Conservation (phyloP, 2,888 invertebrate genomes). For the Azorinus chamasolen region DNA sequence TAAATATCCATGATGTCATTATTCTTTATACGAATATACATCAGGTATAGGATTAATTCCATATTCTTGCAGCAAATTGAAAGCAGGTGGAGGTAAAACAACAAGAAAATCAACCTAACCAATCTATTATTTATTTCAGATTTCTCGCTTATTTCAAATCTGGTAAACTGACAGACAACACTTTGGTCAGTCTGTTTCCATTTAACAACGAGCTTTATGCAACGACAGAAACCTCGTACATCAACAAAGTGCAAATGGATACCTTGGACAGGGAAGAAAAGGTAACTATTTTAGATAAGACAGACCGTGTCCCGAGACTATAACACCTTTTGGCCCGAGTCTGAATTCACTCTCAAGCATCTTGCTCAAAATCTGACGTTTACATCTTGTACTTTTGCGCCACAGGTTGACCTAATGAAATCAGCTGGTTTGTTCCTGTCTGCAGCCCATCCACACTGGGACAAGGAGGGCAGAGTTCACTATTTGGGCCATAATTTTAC, state of each 20-base stretch:
- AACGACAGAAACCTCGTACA: conserved; percentile 93
- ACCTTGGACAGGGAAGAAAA: conserved; percentile 92
- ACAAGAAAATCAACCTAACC: background rate
- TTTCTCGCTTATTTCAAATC: background rate
- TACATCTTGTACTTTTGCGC: too few species aligned
- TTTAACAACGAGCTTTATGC: conserved; percentile 95
- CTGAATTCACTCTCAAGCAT: too few species aligned
- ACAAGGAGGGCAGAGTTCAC: conserved; percentile 92
- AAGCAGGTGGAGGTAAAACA: background rate
- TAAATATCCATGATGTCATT: too few species aligned
- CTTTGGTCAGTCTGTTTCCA: conserved; percentile 96
- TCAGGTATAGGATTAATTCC: background rate
- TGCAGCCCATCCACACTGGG: conserved; percentile 95
- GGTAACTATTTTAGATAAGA: conserved; percentile 84
- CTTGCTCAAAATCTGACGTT: too few species aligned
- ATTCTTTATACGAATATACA: too few species aligned
- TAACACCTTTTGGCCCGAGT: too few species aligned
- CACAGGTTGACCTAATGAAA: conserved; percentile 89
- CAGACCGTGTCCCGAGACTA: too few species aligned
- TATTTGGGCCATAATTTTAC: conserved; percentile 91
- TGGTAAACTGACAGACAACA: conserved; percentile 90
- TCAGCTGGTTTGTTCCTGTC: conserved; percentile 91
- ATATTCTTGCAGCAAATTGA: background rate
- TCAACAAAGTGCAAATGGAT: conserved; percentile 91
- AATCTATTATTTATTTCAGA: conserved; percentile 77